phyloP scores from a whole-genome alignment of 1,140 invertebrate genomes.

The Ostrea edulis region DNA sequence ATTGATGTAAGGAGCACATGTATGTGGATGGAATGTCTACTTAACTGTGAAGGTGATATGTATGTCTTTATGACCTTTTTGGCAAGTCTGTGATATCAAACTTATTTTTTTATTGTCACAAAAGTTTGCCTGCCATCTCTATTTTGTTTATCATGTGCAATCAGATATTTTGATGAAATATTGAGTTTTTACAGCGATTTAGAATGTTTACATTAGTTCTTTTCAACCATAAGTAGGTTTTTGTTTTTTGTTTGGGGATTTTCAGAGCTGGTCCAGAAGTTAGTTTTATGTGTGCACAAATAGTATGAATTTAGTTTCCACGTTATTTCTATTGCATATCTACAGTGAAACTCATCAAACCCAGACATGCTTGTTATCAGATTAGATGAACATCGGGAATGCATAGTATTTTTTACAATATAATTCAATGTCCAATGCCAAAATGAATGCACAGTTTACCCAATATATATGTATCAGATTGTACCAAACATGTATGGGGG shows the following conservation, averaged over 20 bases:
- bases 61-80: not conserved
- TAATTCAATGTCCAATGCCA: no score
- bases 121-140: slow-evolving; percentile 18
- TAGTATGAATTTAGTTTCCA: no score
- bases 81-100: slow-evolving; percentile 13
- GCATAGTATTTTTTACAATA: no score
- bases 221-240: not conserved
- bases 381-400: no score
- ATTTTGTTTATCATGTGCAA: slow-evolving; percentile 8
- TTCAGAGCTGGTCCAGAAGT: not conserved
- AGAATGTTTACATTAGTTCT: not conserved
- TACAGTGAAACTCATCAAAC: no score
- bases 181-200: not conserved
- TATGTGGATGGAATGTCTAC: not conserved
- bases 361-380: no score
- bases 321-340: no score
- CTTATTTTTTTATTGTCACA: slow-evolving; percentile 30
- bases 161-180: not conserved
- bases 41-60: not conserved
- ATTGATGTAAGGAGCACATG: not conserved
- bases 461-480: no score
- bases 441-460: no score
- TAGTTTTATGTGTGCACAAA: not conserved
- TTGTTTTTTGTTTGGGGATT: not conserved
- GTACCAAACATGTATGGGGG: no score